Evolutionary conservation across 2,888 invertebrate species (phyloP).

Genomic region (Chromoteleia sp.): DNA sequence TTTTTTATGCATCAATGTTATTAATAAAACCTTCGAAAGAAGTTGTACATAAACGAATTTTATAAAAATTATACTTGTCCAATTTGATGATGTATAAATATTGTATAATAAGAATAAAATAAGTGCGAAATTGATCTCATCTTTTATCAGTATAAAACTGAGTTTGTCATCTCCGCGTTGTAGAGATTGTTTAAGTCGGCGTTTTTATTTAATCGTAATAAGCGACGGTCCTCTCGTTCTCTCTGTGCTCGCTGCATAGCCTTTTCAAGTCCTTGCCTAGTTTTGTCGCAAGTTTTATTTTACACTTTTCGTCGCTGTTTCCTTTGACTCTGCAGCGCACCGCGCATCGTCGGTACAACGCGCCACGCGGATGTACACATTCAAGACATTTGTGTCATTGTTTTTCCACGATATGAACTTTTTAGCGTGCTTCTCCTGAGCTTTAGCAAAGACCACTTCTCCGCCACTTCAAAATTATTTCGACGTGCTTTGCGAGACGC

Average conservation of each 20-base stretch:
- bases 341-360: too few relatives aligned
- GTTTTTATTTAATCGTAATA: slow-evolving; percentile 4
- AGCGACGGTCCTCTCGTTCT: neutral
- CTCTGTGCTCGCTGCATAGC: neutral
- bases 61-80: too few relatives aligned
- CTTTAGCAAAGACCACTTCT: slow-evolving; percentile 6
- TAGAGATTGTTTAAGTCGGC: neutral
- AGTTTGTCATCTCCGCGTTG: neutral
- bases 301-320: neutral
- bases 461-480: slow-evolving; percentile 4
- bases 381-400: slow-evolving; percentile 9
- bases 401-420: slow-evolving; percentile 12
- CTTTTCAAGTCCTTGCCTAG: neutral
- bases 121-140: too few relatives aligned
- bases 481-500: neutral
- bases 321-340: neutral
- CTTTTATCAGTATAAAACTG: too few relatives aligned
- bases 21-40: too few relatives aligned
- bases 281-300: slow-evolving; percentile 21
- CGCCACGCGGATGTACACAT: neutral
- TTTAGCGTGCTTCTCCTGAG: neutral
- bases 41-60: too few relatives aligned
- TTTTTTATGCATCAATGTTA: too few relatives aligned
- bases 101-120: too few relatives aligned
- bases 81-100: too few relatives aligned